Conservation (phyloP, 2,888 invertebrate species). For the Imbricaverruca yamaguchii region DNA sequence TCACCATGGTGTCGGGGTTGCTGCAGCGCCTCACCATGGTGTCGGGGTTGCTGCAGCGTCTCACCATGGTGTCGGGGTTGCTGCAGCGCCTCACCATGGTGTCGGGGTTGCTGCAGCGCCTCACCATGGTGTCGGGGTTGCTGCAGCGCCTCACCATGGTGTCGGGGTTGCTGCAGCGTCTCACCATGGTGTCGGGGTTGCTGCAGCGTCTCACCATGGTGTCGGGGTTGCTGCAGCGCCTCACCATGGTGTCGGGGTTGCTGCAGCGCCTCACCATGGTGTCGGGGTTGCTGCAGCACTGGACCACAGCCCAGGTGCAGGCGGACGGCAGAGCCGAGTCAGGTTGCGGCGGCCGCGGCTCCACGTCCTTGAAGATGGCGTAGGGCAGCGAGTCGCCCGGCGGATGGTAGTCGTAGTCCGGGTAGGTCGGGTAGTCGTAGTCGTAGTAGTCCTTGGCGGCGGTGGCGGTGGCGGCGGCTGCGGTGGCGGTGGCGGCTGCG, state of each 20-base stretch:
- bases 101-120: not conserved
- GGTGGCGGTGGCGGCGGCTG: not conserved
- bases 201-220: not conserved
- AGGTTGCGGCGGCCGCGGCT: not conserved
- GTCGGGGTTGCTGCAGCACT: not conserved
- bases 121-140: not conserved
- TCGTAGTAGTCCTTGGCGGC: not conserved
- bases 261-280: not conserved
- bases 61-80: not conserved
- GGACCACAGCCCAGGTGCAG: slow-evolving; percentile 5
- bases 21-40: not conserved
- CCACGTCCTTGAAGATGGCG: not conserved
- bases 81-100: not conserved
- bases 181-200: not conserved
- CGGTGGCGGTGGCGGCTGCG: not conserved
- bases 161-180: not conserved
- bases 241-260: not conserved
- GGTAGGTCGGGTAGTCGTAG: not conserved
- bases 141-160: not conserved
- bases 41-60: not conserved
- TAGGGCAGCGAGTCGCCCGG: not conserved
- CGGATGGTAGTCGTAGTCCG: not conserved
- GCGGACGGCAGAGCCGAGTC: not conserved
- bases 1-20: not conserved
- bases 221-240: not conserved